phyloP scores from a whole-genome alignment of 2,888 invertebrate species.

The Drosophila histrio region DNA sequence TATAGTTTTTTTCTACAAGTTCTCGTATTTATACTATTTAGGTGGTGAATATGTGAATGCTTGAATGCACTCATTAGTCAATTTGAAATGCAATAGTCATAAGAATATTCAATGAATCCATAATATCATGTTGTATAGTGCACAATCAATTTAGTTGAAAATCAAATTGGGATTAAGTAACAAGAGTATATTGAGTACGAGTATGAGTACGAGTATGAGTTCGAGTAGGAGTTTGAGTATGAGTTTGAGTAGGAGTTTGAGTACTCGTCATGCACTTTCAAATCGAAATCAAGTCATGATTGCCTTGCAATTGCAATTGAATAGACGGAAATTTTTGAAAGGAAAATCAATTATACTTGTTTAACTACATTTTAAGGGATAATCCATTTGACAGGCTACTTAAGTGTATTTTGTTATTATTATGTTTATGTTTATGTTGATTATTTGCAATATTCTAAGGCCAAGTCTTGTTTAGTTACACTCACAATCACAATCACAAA shows the following conservation, averaged over 20 bases:
- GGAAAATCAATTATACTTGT: background rate
- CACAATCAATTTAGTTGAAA: constrained; percentile 1
- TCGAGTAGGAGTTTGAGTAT: too few species aligned
- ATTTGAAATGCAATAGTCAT: constrained; percentile 7
- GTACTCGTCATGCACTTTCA: constrained; percentile 1
- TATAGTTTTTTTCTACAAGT: background rate
- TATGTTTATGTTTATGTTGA: background rate
- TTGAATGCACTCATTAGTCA: constrained; percentile 13
- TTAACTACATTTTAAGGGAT: background rate
- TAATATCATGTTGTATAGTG: background rate
- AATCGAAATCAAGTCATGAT: background rate
- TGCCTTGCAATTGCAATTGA: background rate
- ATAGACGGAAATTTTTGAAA: constrained; percentile 1
- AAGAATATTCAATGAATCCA: background rate
- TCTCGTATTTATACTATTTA: background rate
- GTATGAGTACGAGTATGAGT: background rate
- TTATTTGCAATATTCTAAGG: background rate
- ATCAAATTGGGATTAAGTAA: background rate
- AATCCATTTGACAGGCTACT: background rate
- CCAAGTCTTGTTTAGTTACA: background rate
- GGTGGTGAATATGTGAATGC: background rate
- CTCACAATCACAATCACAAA: background rate
- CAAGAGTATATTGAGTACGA: background rate
- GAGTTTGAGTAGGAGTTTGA: background rate
- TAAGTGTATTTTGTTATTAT: background rate